phyloP scores from a whole-genome alignment of 2,797 vertebrate species.

The Thamnophis elegans region DNA sequence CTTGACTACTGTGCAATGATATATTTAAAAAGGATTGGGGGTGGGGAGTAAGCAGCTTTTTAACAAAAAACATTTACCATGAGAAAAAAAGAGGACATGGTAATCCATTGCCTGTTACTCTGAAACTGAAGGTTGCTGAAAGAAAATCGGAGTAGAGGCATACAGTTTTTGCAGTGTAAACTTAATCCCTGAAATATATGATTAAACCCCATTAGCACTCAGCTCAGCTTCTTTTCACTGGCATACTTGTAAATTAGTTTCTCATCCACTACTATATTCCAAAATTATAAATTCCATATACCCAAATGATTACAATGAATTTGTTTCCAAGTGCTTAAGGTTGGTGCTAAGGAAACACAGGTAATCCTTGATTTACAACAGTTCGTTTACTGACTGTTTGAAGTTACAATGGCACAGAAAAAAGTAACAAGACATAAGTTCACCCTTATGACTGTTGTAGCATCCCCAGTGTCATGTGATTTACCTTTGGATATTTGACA shows the following conservation, averaged over 20 bases:
- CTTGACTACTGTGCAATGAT: background rate
- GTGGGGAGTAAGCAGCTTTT: rapidly evolving
- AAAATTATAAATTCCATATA: background rate
- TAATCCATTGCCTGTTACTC: background rate
- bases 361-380: background rate
- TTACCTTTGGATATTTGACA: background rate
- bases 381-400: background rate
- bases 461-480: background rate
- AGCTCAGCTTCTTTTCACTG: rapidly evolving
- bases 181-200: background rate
- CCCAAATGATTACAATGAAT: background rate
- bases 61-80: background rate
- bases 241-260: rapidly evolving
- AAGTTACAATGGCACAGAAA: background rate
- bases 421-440: background rate
- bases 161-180: background rate
- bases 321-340: background rate
- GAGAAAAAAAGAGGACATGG: background rate
- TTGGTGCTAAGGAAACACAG: background rate
- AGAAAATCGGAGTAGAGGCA: background rate
- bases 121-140: background rate
- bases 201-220: rapidly evolving
- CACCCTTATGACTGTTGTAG: background rate
- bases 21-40: background rate
- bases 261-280: background rate